Base-by-base conservation (phyloP, 92 coral and sea anemone genomes). In the Palythoa grandiflora region DNA sequence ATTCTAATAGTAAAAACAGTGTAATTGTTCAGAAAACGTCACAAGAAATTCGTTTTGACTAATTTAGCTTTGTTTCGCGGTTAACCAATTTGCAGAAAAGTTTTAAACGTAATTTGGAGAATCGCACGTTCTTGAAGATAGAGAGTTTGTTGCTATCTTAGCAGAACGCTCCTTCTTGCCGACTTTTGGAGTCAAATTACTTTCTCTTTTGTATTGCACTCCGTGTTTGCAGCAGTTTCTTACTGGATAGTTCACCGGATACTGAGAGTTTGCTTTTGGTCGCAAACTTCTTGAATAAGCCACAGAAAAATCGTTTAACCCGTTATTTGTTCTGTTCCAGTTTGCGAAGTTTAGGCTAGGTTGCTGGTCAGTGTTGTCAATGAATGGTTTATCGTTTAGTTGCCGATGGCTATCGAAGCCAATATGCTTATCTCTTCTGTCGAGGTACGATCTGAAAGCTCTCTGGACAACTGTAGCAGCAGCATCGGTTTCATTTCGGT, bases 391-490 rank as follows among this genome's bases (percentile, higher is more conserved):
- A 38, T 61, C 59, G 9, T 20, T 15, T 15, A 61, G 66, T 4
- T 81, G 61, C 19, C 14, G 75, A 14, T 20, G 16, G 35, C 20
- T 9, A 48, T 66, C 60, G n/a, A 63, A 66, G 20, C 39, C 44
- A 35, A 2, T 52, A 35, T 2, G 16, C 57, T 81, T 47, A 57
- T 54, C 21, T 28, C 75, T 66, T 81, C 86, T 65, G 38, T 39
- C 44, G 2, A 81, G 86, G 59, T 81, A 81, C 1, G 86, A 81
- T 81, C 86, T 81, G 57, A 81, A 81, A 15, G 86, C 86, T 54
- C 86, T 65, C 20, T 81, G 86, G 66, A 81, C 75, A 47, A 81
- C 75, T 50, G 36, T 81, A n/a, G 86, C 86, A 5, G 86, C 86
- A 6, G 28, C 19, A 38, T 81, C 86, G 40, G 38, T 21, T 44